Evolutionary conservation across 2,888 invertebrate genomes (phyloP).

Genomic region (Barypeithes pellucidus): DNA sequence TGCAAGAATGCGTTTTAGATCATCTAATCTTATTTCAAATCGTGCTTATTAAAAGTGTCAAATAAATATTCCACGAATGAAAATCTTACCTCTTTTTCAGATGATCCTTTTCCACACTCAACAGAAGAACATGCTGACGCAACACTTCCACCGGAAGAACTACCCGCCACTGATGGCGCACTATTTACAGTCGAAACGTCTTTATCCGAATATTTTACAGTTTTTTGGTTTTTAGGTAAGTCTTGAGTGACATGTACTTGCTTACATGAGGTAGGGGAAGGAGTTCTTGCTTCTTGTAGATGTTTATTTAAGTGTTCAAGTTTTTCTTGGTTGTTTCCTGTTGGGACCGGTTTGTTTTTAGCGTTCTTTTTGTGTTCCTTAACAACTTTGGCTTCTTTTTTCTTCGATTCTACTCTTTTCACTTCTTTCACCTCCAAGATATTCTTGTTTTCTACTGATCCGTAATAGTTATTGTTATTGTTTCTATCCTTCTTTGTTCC

Average conservation of each 20-base stretch:
- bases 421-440: neutral
- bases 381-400: constrained; percentile 26
- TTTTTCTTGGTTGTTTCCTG: constrained; percentile 14
- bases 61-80: too few relatives aligned
- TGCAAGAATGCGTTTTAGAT: too few relatives aligned
- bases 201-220: constrained; percentile 26
- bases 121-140: constrained; percentile 23
- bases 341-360: neutral
- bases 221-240: constrained; percentile 7
- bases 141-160: constrained; percentile 37
- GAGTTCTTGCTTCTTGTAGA: constrained; percentile 30
- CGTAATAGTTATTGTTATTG: constrained; percentile 37
- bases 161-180: constrained; percentile 18
- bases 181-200: constrained; percentile 9
- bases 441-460: constrained; percentile 25
- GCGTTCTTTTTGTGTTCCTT: constrained; percentile 39
- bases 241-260: constrained; percentile 31
- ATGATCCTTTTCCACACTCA: constrained; percentile 21
- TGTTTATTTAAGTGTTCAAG: neutral
- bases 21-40: too few relatives aligned
- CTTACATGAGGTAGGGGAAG: constrained; percentile 6
- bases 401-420: constrained; percentile 36
- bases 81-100: constrained; percentile 48
- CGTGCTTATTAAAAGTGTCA: too few relatives aligned
- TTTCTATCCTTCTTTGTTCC: constrained; percentile 49